phyloP scores from a whole-genome alignment of 30 jellyfish, hydroid and myxozoan genomes.

The Turritopsis rubra region DNA sequence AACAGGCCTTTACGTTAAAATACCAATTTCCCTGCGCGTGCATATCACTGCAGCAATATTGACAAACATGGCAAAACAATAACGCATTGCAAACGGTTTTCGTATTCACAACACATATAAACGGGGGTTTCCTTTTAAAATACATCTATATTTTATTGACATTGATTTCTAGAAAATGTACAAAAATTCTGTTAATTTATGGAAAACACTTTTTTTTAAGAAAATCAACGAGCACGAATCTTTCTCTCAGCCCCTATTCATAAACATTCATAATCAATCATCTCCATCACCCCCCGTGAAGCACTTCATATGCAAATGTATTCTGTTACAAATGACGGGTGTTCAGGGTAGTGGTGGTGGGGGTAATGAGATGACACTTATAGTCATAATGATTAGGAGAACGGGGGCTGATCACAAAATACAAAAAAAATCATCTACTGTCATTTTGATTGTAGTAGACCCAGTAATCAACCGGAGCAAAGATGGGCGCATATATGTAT shows the following conservation, averaged over 20 bases:
- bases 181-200: not conserved
- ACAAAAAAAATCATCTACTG: not conserved
- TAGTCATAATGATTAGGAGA: not conserved
- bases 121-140: not conserved
- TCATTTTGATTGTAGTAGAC: not conserved
- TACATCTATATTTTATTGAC: not conserved
- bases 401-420: not conserved
- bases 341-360: not conserved
- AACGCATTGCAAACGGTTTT: no score
- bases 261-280: not conserved
- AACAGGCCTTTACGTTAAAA: no score
- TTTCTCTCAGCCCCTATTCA: not conserved
- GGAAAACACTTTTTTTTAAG: not conserved
- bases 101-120: no score
- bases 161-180: not conserved
- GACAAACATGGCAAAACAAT: no score
- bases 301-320: not conserved
- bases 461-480: no score
- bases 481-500: no score
- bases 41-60: no score
- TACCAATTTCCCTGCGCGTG: no score
- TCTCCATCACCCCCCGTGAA: not conserved
- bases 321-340: not conserved
- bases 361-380: not conserved
- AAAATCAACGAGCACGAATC: not conserved